Evolutionary conservation across 2,113 vertebrate species (phyloP), one percentile per base, ranked within the genome.

Genomic region (Tamias sibiricus): DNA sequence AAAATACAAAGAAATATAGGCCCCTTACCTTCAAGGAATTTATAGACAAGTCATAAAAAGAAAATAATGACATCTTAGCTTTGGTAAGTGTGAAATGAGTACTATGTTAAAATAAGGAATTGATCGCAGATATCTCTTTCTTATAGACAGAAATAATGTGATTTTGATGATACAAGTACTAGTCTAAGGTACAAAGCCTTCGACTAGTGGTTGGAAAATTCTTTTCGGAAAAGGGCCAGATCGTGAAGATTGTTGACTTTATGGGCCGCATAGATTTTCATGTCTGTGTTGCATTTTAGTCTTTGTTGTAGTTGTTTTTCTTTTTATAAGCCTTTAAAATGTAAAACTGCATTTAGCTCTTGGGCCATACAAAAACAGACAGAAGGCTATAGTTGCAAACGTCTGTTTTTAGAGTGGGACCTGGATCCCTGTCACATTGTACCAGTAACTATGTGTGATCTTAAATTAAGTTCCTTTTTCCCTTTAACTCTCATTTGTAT

Each of bases 211-310:
- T 89, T 37, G 66, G 35, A n/a, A 88, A 13, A 1, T 96, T 30
- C 94, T 85, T 95, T 93, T 66, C 86, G 89, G 35, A 72, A 79
- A 96, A 89, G 32, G 54, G 24, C n/a, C 54, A 47, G 37, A 82
- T 57, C 40, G 17, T 96, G 95, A 84, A 87, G 86, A 90, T 66
- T 90, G 44, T 96, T 11, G 10, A 52, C 62, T 71, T 77, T 62
- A 76, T 47, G 1, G 4, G 42, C 89, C 75, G 92, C 44, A 2
- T 37, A 86, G 32, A 22, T 75, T 54, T 95, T 62, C 66, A 28
- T 82, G 72, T 87, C 66, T 88, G n/a, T 83, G 32, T 74, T 97
- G 19, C 30, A n/a, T 84, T 91, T 95, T 95, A 37, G 62, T 90
- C n/a, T 37, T 91, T 90, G 6, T 71, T 82, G 20, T 68, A 69